phyloP scores from a whole-genome alignment of 2,113 vertebrate species.

The Tricholaema leucomelas region DNA sequence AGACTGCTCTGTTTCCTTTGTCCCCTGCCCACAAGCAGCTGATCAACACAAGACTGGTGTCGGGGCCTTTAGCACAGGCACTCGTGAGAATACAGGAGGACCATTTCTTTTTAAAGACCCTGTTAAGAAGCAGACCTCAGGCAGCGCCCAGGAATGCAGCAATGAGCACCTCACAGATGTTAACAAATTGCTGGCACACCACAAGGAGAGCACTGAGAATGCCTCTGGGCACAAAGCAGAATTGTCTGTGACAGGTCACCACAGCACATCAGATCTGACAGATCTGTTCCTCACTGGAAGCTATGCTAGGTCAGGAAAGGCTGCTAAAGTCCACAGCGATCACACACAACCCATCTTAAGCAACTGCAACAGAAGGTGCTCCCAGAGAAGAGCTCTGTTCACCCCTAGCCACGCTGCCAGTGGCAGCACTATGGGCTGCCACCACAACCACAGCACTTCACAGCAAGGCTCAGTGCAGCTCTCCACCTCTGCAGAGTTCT shows the following conservation, averaged over 20 bases:
- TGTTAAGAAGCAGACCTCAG: background rate
- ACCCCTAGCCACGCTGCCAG: background rate
- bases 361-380: background rate
- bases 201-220: background rate
- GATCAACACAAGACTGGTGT: background rate
- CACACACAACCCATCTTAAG: background rate
- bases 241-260: background rate
- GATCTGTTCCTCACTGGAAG: background rate
- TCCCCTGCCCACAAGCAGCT: background rate
- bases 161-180: background rate
- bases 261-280: background rate
- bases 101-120: background rate
- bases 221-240: background rate
- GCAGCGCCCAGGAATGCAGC: background rate
- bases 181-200: background rate
- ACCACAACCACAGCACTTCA: background rate
- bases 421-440: background rate
- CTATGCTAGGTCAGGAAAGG: background rate
- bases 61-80: background rate
- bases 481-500: background rate
- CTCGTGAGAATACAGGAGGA: background rate
- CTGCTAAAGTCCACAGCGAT: background rate
- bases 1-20: background rate
- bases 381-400: rapidly evolving
- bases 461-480: background rate